These are phyloP conservation scores for Gymnorhina tibicen DNA, from an alignment of 2,113 vertebrate species.

Conservation along the genomic window DNA sequence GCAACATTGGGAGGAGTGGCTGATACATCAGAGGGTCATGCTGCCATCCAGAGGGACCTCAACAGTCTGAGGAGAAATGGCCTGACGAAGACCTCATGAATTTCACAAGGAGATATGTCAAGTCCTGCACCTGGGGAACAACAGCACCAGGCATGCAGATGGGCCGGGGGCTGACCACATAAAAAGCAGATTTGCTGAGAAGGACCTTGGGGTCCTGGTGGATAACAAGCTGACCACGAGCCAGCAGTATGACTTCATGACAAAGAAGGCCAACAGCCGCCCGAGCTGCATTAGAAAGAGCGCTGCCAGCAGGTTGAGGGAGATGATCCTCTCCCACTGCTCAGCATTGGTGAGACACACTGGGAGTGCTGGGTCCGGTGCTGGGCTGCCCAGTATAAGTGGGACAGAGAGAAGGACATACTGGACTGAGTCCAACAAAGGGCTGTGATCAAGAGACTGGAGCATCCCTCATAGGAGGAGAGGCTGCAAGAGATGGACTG, in stretches of 20 bases:
- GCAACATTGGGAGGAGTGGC: neutral
- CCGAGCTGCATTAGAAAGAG: neutral
- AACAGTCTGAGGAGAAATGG: neutral
- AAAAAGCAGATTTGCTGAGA: neutral
- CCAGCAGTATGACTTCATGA: neutral
- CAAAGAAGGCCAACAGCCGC: neutral
- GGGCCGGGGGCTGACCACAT: neutral
- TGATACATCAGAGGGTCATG: neutral
- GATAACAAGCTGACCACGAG: neutral
- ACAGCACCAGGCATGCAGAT: neutral
- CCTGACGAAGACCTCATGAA: neutral
- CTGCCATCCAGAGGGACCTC: neutral
- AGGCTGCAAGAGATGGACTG: neutral
- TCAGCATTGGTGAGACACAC: neutral
- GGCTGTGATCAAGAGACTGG: neutral
- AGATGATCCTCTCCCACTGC: neutral
- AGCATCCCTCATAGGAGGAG: neutral
- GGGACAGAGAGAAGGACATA: neutral
- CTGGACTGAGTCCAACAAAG: neutral
- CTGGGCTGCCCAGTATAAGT: neutral
- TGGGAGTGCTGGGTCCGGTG: neutral
- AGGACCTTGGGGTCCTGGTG: neutral
- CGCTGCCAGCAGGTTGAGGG: accelerated
- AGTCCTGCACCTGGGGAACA: neutral
- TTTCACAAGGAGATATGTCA: neutral